Base-by-base conservation (phyloP, 1,140 invertebrate genomes). In the Archegozetes longisetosus region DNA sequence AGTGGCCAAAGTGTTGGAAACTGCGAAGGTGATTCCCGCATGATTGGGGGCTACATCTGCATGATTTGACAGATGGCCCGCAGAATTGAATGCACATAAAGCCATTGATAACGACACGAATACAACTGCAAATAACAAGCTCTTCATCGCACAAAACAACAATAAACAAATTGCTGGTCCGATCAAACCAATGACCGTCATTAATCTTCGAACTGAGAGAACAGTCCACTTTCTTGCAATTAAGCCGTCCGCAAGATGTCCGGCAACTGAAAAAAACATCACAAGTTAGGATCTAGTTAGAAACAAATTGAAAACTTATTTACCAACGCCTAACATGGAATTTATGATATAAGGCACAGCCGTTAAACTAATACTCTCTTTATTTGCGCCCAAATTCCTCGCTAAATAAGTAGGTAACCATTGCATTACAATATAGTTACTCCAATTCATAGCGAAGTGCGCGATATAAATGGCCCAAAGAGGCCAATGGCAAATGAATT, bases 361-460 rank as follows among this genome's bases (percentile, higher is more conserved):
- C 48, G 84, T 85, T 50, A 84, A 75, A 74, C 84, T 85, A 61
- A 87, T 80, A 68, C 80, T 80, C 68, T 82, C 78, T 64, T 79
- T 77, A 64, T 84, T 80, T 17, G 81, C 84, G 20, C 80, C 80
- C 23, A 87, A 73, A 67, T 79, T 79, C 53, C 79, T 71, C 2
- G 79, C 70, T 64, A 87, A 71, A 70, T 86, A 86, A 4, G 83
- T 86, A 2, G 84, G 84, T 60, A 87, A 70, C 84, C 84, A 87
- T 67, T 85, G 83, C 83, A 86, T 85, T 63, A 87, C 84, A 60
- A 86, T 85, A 66, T 86, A 86, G 66, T 82, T 85, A 32, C 81
- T 83, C 84, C 84, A 87, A 70, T 86, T 86, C 84, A 87, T 86
- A 24, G 82, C 79, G 72, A 86, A 86, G 72, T 86, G 84, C 26